Evolutionary conservation across 1,140 invertebrate genomes (phyloP), one percentile per base, ranked within the genome.

Genomic region (Dendroctonus ponderosae): DNA sequence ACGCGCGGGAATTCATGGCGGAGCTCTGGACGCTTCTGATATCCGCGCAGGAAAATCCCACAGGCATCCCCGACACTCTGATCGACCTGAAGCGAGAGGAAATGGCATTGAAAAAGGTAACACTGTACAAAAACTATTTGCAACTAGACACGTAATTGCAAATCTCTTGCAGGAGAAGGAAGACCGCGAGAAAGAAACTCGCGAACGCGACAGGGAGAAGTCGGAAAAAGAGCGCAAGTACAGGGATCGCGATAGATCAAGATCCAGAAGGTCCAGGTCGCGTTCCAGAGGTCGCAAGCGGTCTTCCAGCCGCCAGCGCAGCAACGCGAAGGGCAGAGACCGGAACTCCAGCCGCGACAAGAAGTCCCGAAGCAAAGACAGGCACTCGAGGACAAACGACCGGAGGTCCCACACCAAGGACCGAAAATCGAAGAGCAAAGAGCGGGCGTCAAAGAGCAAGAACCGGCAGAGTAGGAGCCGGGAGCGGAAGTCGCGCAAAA

Each of bases 81-180:
- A 85, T 98, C 52, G 93, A 98, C 77, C 89, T 94, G 78, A 98
- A 98, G 78, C 97, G 97, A 80, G 94, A 97, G 79, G 96, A 99
- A 79, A 93, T 98, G 66, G 92, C 94, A 77, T 93, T 91, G 75
- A 78, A 87, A 80, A 84, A 89, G 85, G 85, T 89, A 82, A 12
- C 9, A 62, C 51, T 52, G 8, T 62, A 6, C 38, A 51, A 51
- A 60, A 60, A 52, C 48, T 43, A 46, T 59, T 44, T 37, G 46
- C 43, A 59, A 44, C 44, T 11, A 51, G 43, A 62, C 50, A 50
- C 60, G 3, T 50, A 8, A 9, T 44, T 44, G 26, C 0, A 52
- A 1, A 52, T n/a, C 4, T 42, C 11, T 63, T 61, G 5, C 70
- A 90, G 88, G 89, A 89, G 75, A 88, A 90, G 70, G 87, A 89